phyloP scores from a whole-genome alignment of 37 sponge, comb jelly and placozoan genomes.

The Eunapius fragilis region DNA sequence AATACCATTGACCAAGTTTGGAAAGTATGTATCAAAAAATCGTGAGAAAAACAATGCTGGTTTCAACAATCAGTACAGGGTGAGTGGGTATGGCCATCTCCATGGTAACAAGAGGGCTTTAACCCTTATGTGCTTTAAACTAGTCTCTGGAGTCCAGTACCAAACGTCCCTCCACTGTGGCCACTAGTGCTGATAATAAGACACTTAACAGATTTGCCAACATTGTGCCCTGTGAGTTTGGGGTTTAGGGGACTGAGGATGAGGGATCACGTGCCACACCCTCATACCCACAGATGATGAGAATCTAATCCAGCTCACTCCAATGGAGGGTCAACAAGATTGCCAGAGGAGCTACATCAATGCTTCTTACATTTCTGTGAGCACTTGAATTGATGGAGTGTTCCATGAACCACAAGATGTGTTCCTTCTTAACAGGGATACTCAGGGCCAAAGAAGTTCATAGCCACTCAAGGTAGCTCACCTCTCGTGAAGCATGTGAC shows the following conservation, averaged over 20 bases:
- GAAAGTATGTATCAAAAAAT: constrained; percentile 18
- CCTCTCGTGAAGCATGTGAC: not conserved
- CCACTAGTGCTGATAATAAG: constrained; percentile 12
- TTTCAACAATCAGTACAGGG: constrained; percentile 29
- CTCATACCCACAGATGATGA: constrained; percentile 60
- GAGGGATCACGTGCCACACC: not conserved
- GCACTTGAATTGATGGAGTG: constrained; percentile 5
- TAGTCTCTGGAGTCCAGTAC: not conserved
- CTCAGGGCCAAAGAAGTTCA: constrained; percentile 43
- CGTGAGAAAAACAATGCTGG: constrained; percentile 39
- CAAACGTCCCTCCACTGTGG: constrained; percentile 2
- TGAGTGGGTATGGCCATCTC: constrained; percentile 6
- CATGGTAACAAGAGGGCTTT: not conserved
- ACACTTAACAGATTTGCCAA: constrained; percentile 42
- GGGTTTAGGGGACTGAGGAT: not conserved
- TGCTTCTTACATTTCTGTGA: constrained; percentile 78
- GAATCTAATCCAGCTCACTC: constrained; percentile 49
- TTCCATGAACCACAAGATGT: not conserved
- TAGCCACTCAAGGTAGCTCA: constrained; percentile 81
- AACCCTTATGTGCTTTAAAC: not conserved
- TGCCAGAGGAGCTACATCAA: constrained; percentile 74
- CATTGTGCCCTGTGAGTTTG: constrained; percentile 46
- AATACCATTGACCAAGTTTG: constrained; percentile 38
- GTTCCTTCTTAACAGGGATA: constrained; percentile 58
- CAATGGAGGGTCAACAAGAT: constrained; percentile 5